These are phyloP conservation scores for Lipotes vexillifer DNA, from an alignment of 2,113 vertebrate genomes.

Conservation along the genomic window DNA sequence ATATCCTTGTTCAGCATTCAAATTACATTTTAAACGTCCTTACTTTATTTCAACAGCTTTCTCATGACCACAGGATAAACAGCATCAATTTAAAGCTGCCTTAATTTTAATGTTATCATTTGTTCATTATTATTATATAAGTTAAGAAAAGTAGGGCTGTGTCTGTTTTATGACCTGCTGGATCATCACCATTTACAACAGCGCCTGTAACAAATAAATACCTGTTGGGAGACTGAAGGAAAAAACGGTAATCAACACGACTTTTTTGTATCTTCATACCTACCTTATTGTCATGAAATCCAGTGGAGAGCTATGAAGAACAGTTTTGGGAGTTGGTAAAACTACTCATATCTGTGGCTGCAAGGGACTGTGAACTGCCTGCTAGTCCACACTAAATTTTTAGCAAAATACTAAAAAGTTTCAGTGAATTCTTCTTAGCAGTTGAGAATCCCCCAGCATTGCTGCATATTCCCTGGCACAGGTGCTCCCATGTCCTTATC, in stretches of 20 bases:
- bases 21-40: not conserved
- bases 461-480: fast-evolving
- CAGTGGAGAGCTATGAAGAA: not conserved
- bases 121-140: not conserved
- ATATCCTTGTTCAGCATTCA: not conserved
- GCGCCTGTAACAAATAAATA: not conserved
- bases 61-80: not conserved
- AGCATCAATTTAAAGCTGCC: not conserved
- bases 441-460: fast-evolving
- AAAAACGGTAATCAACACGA: not conserved
- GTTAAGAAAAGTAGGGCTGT: not conserved
- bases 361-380: not conserved
- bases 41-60: not conserved
- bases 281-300: not conserved
- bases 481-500: fast-evolving
- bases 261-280: no score
- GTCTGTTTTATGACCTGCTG: not conserved
- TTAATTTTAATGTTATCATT: not conserved
- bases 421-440: not conserved
- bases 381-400: not conserved
- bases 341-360: not conserved
- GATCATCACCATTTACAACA: not conserved
- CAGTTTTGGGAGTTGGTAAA: fast-evolving
- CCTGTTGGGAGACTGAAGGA: not conserved
- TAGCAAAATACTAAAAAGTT: not conserved